A percentile compares a stretch with the other conserved stretches of the same genome.
These are phyloP conservation scores for Agrotis exclamationis DNA, from an alignment of 2,888 invertebrate species.

Conservation along the genomic window DNA sequence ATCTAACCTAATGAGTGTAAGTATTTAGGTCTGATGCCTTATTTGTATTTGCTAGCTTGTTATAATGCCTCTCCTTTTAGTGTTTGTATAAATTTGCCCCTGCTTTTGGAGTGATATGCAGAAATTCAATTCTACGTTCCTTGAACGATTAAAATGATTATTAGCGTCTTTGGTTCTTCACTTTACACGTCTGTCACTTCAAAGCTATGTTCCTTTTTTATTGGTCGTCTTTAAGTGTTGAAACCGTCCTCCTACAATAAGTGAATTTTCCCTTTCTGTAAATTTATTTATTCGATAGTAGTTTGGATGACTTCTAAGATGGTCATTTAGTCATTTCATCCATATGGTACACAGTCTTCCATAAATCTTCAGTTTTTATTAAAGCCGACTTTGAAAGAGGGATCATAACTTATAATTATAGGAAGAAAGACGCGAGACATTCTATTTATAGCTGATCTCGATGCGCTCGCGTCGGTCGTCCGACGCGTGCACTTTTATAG, in stretches of 20 bases:
- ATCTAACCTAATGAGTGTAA: constrained; percentile 10
- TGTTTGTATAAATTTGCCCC: constrained; percentile 3
- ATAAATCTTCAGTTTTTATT: constrained; percentile 16
- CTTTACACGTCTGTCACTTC: no score
- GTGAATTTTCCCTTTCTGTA: no score
- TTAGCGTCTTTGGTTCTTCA: not conserved
- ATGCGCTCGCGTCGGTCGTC: constrained; percentile 30
- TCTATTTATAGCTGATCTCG: constrained; percentile 53
- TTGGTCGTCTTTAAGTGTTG: not conserved
- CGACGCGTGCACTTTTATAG: constrained; percentile 38
- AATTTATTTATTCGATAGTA: no score
- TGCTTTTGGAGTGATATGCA: constrained; percentile 3
- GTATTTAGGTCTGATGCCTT: constrained; percentile 40
- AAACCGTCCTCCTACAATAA: not conserved
- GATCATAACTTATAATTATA: constrained; percentile 50
- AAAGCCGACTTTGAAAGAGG: constrained; percentile 2
- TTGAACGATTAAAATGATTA: not conserved
- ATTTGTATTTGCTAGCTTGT: constrained; percentile 25
- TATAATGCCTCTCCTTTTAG: constrained; percentile 21
- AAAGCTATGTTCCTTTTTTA: not conserved
- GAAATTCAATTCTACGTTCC: not conserved
- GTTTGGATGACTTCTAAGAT: not conserved
- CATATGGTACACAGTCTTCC: not conserved
- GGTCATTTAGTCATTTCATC: not conserved
- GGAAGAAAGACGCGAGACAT: constrained; percentile 49